Conservation (phyloP, 2,797 vertebrate genomes). For the Syndactyla subalaris region DNA sequence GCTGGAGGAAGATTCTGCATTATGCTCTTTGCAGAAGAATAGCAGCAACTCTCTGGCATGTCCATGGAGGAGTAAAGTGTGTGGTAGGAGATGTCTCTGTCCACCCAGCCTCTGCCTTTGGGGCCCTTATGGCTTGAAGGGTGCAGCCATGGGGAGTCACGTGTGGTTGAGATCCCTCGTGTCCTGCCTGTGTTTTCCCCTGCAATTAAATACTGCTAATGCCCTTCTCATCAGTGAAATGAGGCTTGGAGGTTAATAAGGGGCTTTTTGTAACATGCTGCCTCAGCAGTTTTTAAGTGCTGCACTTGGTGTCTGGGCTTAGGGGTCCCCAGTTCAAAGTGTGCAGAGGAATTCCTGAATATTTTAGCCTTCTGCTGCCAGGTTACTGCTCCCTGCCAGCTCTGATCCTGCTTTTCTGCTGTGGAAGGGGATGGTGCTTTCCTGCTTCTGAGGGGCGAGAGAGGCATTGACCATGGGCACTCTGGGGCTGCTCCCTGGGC, state of each 20-base stretch:
- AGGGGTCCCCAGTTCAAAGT: neutral
- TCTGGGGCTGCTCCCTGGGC: neutral
- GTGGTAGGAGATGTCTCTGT: neutral
- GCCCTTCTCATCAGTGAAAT: neutral
- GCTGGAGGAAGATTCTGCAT: neutral
- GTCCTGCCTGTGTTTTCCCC: neutral
- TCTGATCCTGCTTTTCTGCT: neutral
- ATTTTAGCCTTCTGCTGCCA: rapidly evolving
- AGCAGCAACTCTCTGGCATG: neutral
- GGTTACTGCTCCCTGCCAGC: neutral
- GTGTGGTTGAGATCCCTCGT: neutral
- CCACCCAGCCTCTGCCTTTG: neutral
- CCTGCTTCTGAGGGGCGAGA: rapidly evolving
- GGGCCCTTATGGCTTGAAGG: neutral
- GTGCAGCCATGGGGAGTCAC: neutral
- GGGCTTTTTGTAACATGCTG: neutral
- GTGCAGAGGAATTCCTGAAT: neutral
- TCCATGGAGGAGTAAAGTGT: neutral
- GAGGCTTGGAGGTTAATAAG: conserved; percentile 43
- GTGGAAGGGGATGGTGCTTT: neutral
- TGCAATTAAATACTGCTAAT: neutral
- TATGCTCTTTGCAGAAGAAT: neutral
- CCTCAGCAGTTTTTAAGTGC: conserved; percentile 5
- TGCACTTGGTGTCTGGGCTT: neutral
- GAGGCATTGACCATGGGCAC: neutral